Evolutionary conservation across 2,113 vertebrate species (phyloP).

Genomic region (Leucopsar rothschildi): DNA sequence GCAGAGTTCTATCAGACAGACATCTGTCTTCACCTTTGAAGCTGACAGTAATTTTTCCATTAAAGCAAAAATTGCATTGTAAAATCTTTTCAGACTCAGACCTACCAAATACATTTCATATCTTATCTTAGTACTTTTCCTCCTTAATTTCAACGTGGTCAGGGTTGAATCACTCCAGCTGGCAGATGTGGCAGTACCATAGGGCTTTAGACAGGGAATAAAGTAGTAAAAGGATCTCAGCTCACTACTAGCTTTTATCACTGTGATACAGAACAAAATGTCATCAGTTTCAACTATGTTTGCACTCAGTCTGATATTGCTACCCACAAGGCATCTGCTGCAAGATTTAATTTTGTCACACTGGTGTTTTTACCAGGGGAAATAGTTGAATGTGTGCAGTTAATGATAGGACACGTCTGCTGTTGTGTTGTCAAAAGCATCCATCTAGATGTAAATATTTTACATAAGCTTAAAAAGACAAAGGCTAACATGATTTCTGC

Average conservation of each 20-base stretch:
- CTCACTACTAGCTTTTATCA: constrained; percentile 23
- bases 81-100: neutral
- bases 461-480: neutral
- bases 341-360: constrained; percentile 48
- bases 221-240: neutral
- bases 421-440: neutral
- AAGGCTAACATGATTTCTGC: neutral
- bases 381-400: neutral
- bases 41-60: neutral
- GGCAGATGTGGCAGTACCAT: neutral
- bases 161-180: neutral
- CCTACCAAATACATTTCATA: neutral
- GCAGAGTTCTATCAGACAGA: neutral
- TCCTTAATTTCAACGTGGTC: neutral
- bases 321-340: constrained; percentile 57
- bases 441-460: constrained; percentile 32
- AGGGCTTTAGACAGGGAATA: neutral
- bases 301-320: constrained; percentile 41
- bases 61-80: neutral
- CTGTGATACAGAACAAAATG: constrained; percentile 11
- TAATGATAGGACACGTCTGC: neutral
- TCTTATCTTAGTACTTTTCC: neutral
- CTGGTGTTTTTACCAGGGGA: constrained; percentile 18
- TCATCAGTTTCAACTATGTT: constrained; percentile 18
- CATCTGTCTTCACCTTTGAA: neutral